Evolutionary conservation across 2,113 vertebrate species (phyloP), one percentile per base, ranked within the genome.

Genomic region (Bubalus kerabau): DNA sequence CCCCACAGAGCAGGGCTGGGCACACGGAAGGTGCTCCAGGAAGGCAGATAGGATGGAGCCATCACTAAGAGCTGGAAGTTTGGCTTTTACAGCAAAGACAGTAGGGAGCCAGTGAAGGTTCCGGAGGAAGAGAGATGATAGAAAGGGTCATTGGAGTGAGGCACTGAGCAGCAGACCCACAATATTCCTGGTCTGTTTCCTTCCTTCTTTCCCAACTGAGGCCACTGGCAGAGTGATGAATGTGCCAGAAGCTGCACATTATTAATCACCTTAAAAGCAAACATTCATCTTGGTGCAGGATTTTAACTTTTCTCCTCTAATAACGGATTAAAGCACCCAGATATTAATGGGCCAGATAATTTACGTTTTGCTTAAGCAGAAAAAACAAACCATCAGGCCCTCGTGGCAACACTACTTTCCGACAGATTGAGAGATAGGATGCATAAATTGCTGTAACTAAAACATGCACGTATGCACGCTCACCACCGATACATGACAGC

Each of bases 311-410:
- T 96, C 97, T 97, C 36, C 92, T 97, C 97, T 92, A 85, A 98
- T 98, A 90, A 90, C 0, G 0, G 93, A 98, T 97, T 97, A 97
- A 97, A 98, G 96, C 52, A 36, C 97, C 96, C 28, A 71, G 86
- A 94, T 98, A 98, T 96, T 98, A 98, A 98, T 98, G 90, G 82
- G 85, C 97, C 98, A 97, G 98, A 98, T 98, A 98, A 98, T 89
- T 92, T 95, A 98, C 2, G 0, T 94, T 98, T 98, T 98, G 91
- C 93, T 98, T 97, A 98, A 97, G 93, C 83, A 85, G 97, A 97
- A 98, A 98, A 98, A 98, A 98, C 90, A 97, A 98, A 95, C 86
- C 83, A 5, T 85, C 94, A 94, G 88, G 71, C 67, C 64, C 86
- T 88, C 11, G 0, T 56, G 56, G 95, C 85, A 71, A 82, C 57